These are phyloP conservation scores for Mystacornis crossleyi DNA, from an alignment of 2,113 vertebrate genomes.

Conservation along the genomic window DNA sequence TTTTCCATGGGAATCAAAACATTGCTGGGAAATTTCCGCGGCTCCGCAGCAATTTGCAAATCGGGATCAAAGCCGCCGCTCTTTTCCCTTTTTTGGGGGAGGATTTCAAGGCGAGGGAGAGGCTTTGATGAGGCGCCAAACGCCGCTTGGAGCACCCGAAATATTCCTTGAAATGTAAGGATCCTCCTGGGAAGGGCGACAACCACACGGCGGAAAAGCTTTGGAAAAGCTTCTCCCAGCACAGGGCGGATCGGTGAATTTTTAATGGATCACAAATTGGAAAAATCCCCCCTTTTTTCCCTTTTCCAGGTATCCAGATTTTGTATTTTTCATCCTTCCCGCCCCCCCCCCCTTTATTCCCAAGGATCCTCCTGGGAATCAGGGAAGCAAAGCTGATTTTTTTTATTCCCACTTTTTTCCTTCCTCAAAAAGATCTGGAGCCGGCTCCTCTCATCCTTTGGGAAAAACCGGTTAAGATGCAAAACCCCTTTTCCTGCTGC, in stretches of 20 bases:
- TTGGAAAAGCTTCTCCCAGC: neutral
- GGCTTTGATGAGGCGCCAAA: neutral
- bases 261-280: neutral
- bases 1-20: neutral
- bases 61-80: neutral
- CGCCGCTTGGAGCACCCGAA: neutral
- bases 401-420: neutral
- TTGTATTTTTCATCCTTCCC: neutral
- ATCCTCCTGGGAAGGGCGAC: rapidly evolving
- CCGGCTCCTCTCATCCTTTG: neutral
- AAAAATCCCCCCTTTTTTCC: rapidly evolving
- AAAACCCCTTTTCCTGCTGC: neutral
- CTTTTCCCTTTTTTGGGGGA: neutral
- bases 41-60: neutral
- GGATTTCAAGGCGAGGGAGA: neutral
- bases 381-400: neutral
- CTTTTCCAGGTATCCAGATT: neutral
- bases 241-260: rapidly evolving
- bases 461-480: neutral
- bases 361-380: neutral
- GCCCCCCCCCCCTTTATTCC: neutral
- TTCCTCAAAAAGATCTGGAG: neutral
- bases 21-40: rapidly evolving
- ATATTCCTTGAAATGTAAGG: neutral
- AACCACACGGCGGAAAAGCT: rapidly evolving